Percentiles rank a stretch among this genome's conserved stretches.
Conservation (phyloP, 2,888 invertebrate genomes). For the Beris morrisii region DNA sequence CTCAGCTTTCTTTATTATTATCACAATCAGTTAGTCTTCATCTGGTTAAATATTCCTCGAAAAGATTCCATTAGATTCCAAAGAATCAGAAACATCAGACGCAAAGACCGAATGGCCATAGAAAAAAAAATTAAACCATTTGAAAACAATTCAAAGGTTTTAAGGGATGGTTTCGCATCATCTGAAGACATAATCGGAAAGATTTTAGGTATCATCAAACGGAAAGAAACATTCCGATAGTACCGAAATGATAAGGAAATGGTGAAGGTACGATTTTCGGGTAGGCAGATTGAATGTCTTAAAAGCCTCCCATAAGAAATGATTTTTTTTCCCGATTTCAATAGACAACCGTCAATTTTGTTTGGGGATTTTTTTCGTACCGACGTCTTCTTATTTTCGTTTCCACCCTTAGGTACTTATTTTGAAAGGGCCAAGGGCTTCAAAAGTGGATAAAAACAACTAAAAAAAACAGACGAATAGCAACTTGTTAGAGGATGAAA, state of each 20-base stretch:
- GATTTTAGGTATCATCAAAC: constrained; percentile 29
- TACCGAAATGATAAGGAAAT: constrained; percentile 21
- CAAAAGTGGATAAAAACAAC: constrained; percentile 16
- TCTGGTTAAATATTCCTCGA: no score
- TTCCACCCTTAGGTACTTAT: neutral
- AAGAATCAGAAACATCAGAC: neutral
- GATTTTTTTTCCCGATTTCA: constrained; percentile 28
- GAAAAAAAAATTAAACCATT: constrained; percentile 24
- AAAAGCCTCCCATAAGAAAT: constrained; percentile 19
- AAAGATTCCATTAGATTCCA: constrained; percentile 1
- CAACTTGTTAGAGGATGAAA: constrained; percentile 21
- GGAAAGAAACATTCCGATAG: constrained; percentile 23
- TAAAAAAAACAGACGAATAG: neutral
- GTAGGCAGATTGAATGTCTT: constrained; percentile 22
- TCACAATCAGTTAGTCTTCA: no score
- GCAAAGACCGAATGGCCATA: neutral
- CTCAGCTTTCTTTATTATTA: neutral
- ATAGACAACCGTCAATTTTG: constrained; percentile 31
- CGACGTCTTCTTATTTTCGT: neutral
- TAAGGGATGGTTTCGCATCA: constrained; percentile 4
- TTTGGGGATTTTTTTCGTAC: constrained; percentile 8
- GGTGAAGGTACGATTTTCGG: constrained; percentile 10
- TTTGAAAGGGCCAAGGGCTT: neutral
- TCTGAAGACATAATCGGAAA: constrained; percentile 27
- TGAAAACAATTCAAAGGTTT: constrained; percentile 30